A percentile compares a stretch with the other conserved stretches of the same genome.
Evolutionary conservation across 2,797 vertebrate genomes (phyloP).

Genomic region (Meda fulgida): DNA sequence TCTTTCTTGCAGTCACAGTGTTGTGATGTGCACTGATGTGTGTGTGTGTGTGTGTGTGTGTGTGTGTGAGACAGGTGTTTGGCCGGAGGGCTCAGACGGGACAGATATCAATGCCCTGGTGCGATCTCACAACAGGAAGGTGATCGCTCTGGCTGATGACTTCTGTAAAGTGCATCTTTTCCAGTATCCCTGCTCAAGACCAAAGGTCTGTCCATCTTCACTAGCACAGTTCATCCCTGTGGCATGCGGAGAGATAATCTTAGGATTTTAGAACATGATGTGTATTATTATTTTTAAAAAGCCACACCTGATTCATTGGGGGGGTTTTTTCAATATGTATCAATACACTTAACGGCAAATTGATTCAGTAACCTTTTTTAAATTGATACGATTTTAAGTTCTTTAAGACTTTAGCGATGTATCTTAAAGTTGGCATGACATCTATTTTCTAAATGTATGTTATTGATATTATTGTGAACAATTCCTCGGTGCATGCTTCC

Average conservation of each 20-base stretch:
- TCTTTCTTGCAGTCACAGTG: background rate
- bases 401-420: background rate
- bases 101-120: constrained; percentile 98
- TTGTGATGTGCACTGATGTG: constrained; percentile 9
- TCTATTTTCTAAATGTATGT: too few relatives aligned
- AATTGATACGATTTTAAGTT: background rate
- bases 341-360: too few relatives aligned
- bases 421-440: too few relatives aligned
- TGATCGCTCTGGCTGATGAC: constrained; percentile 95
- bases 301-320: too few relatives aligned
- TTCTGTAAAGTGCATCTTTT: constrained; percentile 99
- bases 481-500: too few relatives aligned
- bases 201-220: constrained; percentile 83
- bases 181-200: constrained; percentile 92
- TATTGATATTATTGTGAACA: too few relatives aligned
- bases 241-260: background rate
- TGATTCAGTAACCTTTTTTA: background rate
- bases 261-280: background rate
- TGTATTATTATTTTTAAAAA: too few relatives aligned
- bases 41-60: background rate
- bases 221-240: background rate
- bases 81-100: constrained; percentile 97
- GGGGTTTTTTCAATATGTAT: too few relatives aligned
- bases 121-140: constrained; percentile 90
- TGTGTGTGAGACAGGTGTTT: constrained; percentile 84